Evolutionary conservation across 2,113 vertebrate genomes (phyloP), one percentile per base, ranked within the genome.

Genomic region (Heloderma charlesbogerti): DNA sequence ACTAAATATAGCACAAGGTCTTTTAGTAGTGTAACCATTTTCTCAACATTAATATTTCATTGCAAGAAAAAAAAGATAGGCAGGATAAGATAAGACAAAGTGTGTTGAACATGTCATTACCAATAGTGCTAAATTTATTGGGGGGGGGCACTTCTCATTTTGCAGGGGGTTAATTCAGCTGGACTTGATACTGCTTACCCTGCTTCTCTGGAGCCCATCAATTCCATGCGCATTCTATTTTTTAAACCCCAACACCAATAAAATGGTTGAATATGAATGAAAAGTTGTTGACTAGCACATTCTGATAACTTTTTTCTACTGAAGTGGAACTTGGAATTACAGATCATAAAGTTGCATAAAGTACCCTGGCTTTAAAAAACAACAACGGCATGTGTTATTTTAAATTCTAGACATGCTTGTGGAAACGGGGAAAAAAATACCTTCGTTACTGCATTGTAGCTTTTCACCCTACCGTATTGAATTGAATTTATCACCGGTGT

Each of bases 41-140:
- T 95, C 90, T 97, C 93, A 90, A 0, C 93, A 95, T 97, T 96
- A 97, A 97, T 97, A 97, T 97, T 97, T 97, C 92, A 97, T 97
- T 94, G 94, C 91, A 94, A 43, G 29, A 13, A 13, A 15, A 12
- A 80, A 66, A 84, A 85, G 13, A 86, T 18, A 15, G 92, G 96
- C 91, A 86, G 0, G 95, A 96, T 97, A 97, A 96, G 96, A 95
- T 93, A 94, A 96, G 95, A 95, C 95, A 92, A 63, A 91, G 82
- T 84, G 95, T 90, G 93, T 96, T 96, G 95, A 91, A 96, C 95
- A 90, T 97, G 89, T 94, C 95, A 93, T 93, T 97, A 93, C 95
- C 96, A 95, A 94, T 96, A 96, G 93, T 94, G 92, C 88, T 83
- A 92, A 95, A 95, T 95, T 96, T 93, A 96, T 97, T 95, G 93